Evolutionary conservation across 2,888 invertebrate genomes (phyloP).

Genomic region (Chrysolina americana): DNA sequence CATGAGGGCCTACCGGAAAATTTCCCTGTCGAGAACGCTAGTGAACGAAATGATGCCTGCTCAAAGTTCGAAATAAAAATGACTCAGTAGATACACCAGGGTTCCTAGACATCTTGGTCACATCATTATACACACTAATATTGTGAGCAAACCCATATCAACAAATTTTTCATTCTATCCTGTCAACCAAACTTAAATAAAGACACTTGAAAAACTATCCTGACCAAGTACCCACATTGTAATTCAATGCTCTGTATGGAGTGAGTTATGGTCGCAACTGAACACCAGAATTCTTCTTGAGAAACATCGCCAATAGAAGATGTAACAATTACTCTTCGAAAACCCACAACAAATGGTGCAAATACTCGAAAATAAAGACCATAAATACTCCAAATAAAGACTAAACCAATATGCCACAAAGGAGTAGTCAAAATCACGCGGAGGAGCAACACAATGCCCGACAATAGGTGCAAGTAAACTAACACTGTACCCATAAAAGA

Average conservation of each 20-base stretch:
- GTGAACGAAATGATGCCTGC: too few relatives aligned
- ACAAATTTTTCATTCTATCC: not conserved
- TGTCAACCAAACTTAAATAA: not conserved
- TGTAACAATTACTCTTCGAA: constrained; percentile 37
- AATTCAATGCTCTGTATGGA: constrained; percentile 17
- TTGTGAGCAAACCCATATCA: too few relatives aligned
- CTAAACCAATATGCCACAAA: constrained; percentile 63
- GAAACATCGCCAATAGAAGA: constrained; percentile 19
- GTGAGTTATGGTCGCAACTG: not conserved
- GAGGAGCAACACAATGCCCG: constrained; percentile 52
- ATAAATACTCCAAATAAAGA: constrained; percentile 56
- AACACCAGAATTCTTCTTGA: constrained; percentile 19
- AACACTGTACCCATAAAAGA: constrained; percentile 47
- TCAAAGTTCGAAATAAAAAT: too few relatives aligned
- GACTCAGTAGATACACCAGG: too few relatives aligned
- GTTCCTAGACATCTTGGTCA: too few relatives aligned
- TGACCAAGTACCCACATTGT: constrained; percentile 10
- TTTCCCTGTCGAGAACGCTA: too few relatives aligned
- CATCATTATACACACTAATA: too few relatives aligned
- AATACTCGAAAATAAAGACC: constrained; percentile 50
- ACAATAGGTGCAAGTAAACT: constrained; percentile 44
- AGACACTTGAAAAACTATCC: not conserved
- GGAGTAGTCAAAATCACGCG: constrained; percentile 60
- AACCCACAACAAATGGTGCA: constrained; percentile 41
- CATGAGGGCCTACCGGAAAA: too few relatives aligned